Conservation (phyloP, 2,113 vertebrate species). For the Xiphophorus maculatus region DNA sequence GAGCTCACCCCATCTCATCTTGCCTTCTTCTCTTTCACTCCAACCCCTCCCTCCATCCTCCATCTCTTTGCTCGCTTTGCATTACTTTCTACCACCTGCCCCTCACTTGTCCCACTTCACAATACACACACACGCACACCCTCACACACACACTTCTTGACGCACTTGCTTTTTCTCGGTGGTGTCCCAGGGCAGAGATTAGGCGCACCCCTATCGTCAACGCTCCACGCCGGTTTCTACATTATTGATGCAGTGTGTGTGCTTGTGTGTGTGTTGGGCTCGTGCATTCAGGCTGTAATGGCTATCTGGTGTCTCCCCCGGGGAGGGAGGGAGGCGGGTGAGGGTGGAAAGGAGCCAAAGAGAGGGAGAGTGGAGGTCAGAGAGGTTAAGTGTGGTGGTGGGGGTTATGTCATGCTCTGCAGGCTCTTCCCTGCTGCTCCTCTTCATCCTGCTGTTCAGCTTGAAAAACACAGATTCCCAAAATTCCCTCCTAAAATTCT, state of each 20-base stretch:
- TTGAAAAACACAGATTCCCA: conserved; percentile 45
- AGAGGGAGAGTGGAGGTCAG: conserved; percentile 75
- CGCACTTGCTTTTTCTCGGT: conserved; percentile 61
- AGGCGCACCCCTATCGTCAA: conserved; percentile 67
- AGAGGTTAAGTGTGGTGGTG: conserved; percentile 79
- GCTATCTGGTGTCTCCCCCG: conserved; percentile 80
- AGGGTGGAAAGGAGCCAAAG: conserved; percentile 50
- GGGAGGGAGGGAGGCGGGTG: conserved; percentile 25
- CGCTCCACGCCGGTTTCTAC: conserved; percentile 68
- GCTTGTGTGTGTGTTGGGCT: conserved; percentile 27
- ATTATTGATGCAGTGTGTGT: conserved; percentile 79
- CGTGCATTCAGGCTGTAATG: conserved; percentile 73
- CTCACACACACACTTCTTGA: conserved; percentile 20
- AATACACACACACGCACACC: conserved; percentile 31
- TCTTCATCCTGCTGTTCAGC: conserved; percentile 20
- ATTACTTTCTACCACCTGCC: conserved; percentile 68
- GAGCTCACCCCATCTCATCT: conserved; percentile 57
- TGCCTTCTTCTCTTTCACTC: conserved; percentile 60
- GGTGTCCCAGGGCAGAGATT: conserved; percentile 82
- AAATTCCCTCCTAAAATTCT: conserved; percentile 38
- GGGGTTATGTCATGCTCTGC: conserved; percentile 64
- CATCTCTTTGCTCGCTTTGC: conserved; percentile 43
- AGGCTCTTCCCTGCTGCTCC: conserved; percentile 32
- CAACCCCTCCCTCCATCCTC: conserved; percentile 32
- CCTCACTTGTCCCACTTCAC: conserved; percentile 53